phyloP scores from a whole-genome alignment of 2,888 invertebrate species.

The Bugulina stolonifera region DNA sequence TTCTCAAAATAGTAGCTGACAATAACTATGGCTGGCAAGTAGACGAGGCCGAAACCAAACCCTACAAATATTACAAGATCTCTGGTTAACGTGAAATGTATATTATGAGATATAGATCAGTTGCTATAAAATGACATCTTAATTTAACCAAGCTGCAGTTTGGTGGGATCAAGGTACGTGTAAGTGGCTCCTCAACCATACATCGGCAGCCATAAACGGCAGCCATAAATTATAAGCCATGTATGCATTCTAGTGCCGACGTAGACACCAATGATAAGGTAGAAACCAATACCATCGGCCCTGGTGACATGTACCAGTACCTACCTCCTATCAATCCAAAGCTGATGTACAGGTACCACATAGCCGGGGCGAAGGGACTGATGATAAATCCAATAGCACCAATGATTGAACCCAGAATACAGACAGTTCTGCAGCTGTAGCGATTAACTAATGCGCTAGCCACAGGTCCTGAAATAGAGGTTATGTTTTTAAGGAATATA shows the following conservation, averaged over 20 bases:
- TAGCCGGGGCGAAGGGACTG: constrained; percentile 76
- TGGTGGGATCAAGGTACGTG: too few species aligned
- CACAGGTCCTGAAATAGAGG: constrained; percentile 77
- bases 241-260: too few species aligned
- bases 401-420: constrained; percentile 73
- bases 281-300: neutral
- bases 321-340: constrained; percentile 81
- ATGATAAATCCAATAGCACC: constrained; percentile 70
- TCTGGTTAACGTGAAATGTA: too few species aligned
- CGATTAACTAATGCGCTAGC: constrained; percentile 90
- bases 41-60: constrained; percentile 91
- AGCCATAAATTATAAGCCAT: too few species aligned
- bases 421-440: constrained; percentile 85
- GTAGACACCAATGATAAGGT: neutral
- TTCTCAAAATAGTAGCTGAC: constrained; percentile 96
- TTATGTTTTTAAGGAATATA: too few species aligned
- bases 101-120: too few species aligned
- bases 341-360: constrained; percentile 79
- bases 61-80: constrained; percentile 57
- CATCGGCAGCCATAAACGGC: too few species aligned
- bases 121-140: too few species aligned
- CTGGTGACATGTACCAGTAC: constrained; percentile 17
- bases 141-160: too few species aligned
- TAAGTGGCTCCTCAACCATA: too few species aligned
- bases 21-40: constrained; percentile 93